A percentile compares a stretch with the other conserved stretches of the same genome.
Evolutionary conservation across 2,113 vertebrate genomes (phyloP).

Genomic region (Sinocyclocheilus anophthalmus): DNA sequence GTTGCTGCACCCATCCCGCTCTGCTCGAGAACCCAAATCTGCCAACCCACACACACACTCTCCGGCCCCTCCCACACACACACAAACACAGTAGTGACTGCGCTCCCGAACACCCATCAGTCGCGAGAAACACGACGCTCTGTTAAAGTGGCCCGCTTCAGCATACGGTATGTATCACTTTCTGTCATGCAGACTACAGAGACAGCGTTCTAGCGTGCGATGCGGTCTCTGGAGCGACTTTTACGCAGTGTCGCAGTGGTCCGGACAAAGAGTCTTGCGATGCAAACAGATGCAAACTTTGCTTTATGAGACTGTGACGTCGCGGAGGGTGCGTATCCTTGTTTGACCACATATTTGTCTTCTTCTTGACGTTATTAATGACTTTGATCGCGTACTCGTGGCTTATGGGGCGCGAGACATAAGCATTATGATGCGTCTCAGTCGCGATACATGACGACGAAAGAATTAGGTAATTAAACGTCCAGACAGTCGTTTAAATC

Average conservation of each 20-base stretch:
- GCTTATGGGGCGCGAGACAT: not conserved
- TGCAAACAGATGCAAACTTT: not conserved
- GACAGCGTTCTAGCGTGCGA: not conserved
- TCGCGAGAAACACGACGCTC: slow-evolving; percentile 45
- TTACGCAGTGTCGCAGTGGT: slow-evolving; percentile 38
- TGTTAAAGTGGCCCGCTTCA: slow-evolving; percentile 47
- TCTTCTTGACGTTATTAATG: slow-evolving; percentile 11
- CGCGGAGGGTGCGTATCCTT: slow-evolving; percentile 36
- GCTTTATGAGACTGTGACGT: slow-evolving; percentile 25
- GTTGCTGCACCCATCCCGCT: slow-evolving; percentile 53
- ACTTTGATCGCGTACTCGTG: not conserved
- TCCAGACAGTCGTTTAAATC: slow-evolving; percentile 30
- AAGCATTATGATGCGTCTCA: not conserved
- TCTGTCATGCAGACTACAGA: not conserved
- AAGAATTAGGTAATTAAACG: slow-evolving; percentile 41
- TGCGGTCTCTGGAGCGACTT: not conserved
- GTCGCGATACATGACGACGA: not conserved
- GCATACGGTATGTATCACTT: slow-evolving; percentile 57
- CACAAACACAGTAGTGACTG: slow-evolving; percentile 11
- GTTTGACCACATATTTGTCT: slow-evolving; percentile 40
- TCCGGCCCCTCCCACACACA: slow-evolving; percentile 30
- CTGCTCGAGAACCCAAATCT: slow-evolving; percentile 44
- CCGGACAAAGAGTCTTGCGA: slow-evolving; percentile 4
- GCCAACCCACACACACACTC: slow-evolving; percentile 42
- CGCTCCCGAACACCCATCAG: slow-evolving; percentile 23